Conservation (phyloP, 2,797 vertebrate species). For the Sarcoramphus papa region DNA sequence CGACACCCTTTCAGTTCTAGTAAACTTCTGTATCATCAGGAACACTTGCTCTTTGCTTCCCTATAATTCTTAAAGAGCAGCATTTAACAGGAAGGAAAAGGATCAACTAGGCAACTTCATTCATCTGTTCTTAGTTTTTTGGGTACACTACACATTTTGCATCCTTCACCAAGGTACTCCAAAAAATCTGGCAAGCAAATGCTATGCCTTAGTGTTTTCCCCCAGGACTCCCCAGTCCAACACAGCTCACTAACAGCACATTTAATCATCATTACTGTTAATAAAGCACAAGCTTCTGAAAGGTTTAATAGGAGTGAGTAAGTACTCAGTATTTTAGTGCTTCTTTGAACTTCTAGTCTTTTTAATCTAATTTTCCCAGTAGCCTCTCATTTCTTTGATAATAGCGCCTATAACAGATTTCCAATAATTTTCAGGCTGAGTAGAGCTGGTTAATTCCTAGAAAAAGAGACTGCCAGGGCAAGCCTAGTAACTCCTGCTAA, state of each 20-base stretch:
- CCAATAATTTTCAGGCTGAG: neutral
- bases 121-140: neutral
- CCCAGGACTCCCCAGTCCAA: neutral
- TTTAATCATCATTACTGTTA: neutral
- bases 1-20: neutral
- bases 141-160: neutral
- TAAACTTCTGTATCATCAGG: neutral
- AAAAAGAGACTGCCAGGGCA: neutral
- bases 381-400: neutral
- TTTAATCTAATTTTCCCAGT: neutral
- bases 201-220: neutral
- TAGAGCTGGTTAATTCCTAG: neutral
- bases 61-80: neutral
- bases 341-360: neutral
- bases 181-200: neutral
- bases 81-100: neutral
- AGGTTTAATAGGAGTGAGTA: neutral
- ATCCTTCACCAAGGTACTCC: neutral
- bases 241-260: neutral
- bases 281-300: neutral
- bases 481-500: neutral
- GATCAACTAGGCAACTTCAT: neutral
- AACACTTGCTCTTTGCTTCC: neutral
- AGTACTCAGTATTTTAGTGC: neutral
- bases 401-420: neutral